These are phyloP conservation scores for Dorcus parallelipipedus DNA, from an alignment of 2,888 invertebrate genomes.

Conservation along the genomic window DNA sequence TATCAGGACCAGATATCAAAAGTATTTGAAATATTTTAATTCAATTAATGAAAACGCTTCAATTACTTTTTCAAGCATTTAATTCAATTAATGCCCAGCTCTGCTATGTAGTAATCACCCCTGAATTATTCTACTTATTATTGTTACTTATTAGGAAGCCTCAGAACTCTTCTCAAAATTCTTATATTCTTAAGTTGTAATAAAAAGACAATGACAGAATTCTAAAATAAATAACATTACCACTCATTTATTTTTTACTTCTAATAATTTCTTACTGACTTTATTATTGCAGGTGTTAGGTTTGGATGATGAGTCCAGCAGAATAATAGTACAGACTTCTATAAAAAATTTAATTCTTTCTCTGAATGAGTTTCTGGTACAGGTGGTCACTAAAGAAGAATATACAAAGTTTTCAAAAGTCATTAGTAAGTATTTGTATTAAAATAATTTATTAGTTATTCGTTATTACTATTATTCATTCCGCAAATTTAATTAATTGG, in stretches of 20 bases:
- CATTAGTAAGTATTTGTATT: slow-evolving; percentile 66
- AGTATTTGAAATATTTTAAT: no score
- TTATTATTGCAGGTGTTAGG: slow-evolving; percentile 61
- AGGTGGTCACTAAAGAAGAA: slow-evolving; percentile 75
- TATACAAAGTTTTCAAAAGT: slow-evolving; percentile 80
- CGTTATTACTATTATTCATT: not conserved
- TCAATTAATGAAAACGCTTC: no score
- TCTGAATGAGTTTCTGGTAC: slow-evolving; percentile 74
- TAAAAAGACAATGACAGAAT: not conserved
- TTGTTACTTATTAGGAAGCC: no score
- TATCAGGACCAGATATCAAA: no score
- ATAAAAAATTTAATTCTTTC: slow-evolving; percentile 65
- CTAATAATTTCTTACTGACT: no score
- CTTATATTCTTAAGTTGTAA: no score
- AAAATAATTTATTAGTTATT: not conserved
- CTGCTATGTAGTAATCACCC: no score
- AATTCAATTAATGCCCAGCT: no score
- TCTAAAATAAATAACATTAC: not conserved
- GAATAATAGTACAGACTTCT: slow-evolving; percentile 73
- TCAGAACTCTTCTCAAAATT: no score
- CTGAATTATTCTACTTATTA: no score
- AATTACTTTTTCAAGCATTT: no score
- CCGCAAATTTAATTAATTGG: not conserved
- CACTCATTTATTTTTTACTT: no score
- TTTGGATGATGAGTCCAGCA: slow-evolving; percentile 77